Conservation (phyloP, 53 echinoderm and acorn worm genomes). For the Mesocentrotus franciscanus region DNA sequence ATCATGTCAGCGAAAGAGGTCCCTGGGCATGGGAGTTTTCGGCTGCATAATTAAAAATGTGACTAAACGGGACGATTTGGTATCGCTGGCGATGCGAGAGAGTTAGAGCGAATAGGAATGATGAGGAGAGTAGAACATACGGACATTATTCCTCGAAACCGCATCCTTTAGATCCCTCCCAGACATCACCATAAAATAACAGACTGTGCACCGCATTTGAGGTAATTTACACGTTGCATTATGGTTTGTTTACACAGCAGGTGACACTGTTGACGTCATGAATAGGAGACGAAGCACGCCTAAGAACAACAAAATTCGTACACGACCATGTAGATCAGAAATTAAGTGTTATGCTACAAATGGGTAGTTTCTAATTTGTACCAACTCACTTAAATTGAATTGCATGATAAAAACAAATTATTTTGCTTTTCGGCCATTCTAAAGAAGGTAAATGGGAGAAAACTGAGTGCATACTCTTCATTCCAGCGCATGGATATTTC, state of each 20-base stretch:
- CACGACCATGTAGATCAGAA: conserved; percentile 64
- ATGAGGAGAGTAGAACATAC: background rate
- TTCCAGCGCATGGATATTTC: conserved; percentile 88
- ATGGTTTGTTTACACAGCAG: conserved; percentile 97
- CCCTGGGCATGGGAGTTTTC: conserved; percentile 40
- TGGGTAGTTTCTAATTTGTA: background rate
- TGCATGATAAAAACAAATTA: background rate
- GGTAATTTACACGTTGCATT: conserved; percentile 73
- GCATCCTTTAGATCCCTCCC: conserved; percentile 59
- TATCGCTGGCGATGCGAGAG: background rate
- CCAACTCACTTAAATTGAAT: background rate
- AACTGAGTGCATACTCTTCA: background rate
- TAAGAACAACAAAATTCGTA: conserved; percentile 88
- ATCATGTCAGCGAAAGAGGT: background rate
- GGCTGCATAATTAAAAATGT: conserved; percentile 63
- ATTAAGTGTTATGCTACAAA: background rate
- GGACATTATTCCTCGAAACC: conserved; percentile 53
- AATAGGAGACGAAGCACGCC: conserved; percentile 83
- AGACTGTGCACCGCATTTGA: conserved; percentile 58
- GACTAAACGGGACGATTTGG: background rate
- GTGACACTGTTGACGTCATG: conserved; percentile 94
- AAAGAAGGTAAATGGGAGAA: background rate
- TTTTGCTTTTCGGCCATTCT: background rate
- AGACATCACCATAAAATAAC: conserved; percentile 66
- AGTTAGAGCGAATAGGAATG: background rate